Percentiles rank a stretch among this genome's conserved stretches.
Conservation (phyloP, 2,888 invertebrate genomes). For the Rambutsinella grinnellia region DNA sequence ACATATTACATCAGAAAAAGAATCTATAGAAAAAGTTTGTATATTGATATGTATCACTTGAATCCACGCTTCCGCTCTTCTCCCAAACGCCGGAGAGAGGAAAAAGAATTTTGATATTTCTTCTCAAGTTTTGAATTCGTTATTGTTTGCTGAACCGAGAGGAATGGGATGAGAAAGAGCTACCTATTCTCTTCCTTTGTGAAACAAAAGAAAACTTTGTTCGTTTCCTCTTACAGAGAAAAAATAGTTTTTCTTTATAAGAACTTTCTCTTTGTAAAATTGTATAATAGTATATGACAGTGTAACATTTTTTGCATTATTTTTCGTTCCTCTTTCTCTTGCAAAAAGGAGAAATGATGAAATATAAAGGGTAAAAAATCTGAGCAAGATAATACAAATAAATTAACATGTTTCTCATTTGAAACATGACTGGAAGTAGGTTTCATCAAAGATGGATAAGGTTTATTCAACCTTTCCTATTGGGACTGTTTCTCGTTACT, state of each 20-base stretch:
- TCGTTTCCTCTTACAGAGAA: conserved; percentile 7
- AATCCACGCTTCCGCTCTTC: too few species aligned
- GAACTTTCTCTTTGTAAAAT: neutral
- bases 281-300: conserved; percentile 1
- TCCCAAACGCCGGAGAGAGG: too few species aligned
- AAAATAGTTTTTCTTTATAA: conserved; percentile 19
- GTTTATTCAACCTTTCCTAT: too few species aligned
- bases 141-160: conserved; percentile 44
- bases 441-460: too few species aligned
- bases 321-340: conserved; percentile 6
- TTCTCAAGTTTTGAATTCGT: conserved; percentile 44
- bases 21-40: too few species aligned
- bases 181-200: conserved; percentile 7
- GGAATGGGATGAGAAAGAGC: conserved; percentile 46
- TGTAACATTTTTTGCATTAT: conserved; percentile 15
- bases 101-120: conserved; percentile 36
- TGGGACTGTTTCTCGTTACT: too few species aligned
- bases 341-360: conserved; percentile 15
- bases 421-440: too few species aligned
- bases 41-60: too few species aligned
- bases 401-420: conserved; percentile 15
- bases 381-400: conserved; percentile 21
- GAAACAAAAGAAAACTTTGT: conserved; percentile 29
- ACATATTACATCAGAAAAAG: neutral
- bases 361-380: neutral